Base-by-base conservation (phyloP, 2,113 vertebrate species). In the Eidolon helvum region DNA sequence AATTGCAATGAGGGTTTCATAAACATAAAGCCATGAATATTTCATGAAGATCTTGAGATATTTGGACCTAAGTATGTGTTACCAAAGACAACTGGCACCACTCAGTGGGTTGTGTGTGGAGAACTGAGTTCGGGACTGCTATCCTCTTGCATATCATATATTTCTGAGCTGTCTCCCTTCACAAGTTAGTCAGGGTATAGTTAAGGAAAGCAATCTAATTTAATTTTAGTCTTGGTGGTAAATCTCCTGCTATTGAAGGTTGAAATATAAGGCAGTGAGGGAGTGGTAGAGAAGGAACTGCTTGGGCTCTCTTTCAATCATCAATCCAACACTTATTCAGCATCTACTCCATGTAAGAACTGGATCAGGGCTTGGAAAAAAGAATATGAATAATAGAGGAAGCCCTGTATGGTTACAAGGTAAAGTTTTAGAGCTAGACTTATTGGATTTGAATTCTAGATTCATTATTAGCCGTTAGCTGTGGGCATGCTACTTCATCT, bases 141-240 rank as follows among this genome's bases (percentile, higher is more conserved):
- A 84, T 79, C 33, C 69, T 59, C 71, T 74, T 95, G 84, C 69
- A 40, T 28, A 9, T 35, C 61, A 57, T 71, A 75, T 82, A 93
- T 87, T 95, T 95, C 78, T 74, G 45, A 94, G 35, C 89, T 95
- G 78, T 87, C 87, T 71, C 38, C 28, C 65, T 95, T 74, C 75
- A 74, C 63, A 61, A 90, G 66, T 88, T 96, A 50, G 68, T 87
- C 33, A 87, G 33, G 65, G 24, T 71, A 35, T 87, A 78, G 87
- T 95, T 96, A 95, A 94, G 80, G 48, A 96, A 95, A 96, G 90
- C 66, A 85, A 90, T 96, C 74, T 91, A 87, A 97, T 96, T 97
- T 96, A 88, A 91, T 90, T 77, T 95, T 77, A 75, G 91, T 63
- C 28, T 79, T 38, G 85, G 85, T 66, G 78, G 77, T 95, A 95